Evolutionary conservation across 2,113 vertebrate genomes (phyloP).

Genomic region (Anoplopoma fimbria): DNA sequence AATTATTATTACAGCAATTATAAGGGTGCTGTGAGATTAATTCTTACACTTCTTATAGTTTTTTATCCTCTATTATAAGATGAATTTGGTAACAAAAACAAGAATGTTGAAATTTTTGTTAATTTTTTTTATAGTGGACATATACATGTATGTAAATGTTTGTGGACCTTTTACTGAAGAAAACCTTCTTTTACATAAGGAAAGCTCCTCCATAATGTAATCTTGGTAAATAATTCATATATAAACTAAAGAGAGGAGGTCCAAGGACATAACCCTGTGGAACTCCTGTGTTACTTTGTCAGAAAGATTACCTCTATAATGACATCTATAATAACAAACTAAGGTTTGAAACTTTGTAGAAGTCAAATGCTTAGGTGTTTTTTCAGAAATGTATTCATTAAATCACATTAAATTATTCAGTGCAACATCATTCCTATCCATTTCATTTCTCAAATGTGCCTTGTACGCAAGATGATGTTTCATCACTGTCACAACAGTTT

Average conservation of each 20-base stretch:
- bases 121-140: background rate
- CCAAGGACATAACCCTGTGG: conserved; percentile 1
- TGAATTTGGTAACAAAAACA: background rate
- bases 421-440: background rate
- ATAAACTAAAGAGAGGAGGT: conserved; percentile 7
- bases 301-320: background rate
- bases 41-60: background rate
- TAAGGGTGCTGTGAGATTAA: background rate
- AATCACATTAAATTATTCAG: background rate
- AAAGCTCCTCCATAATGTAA: background rate
- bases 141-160: background rate
- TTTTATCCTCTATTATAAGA: background rate
- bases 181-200: background rate
- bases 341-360: background rate
- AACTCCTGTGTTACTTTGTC: background rate
- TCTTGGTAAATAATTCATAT: background rate
- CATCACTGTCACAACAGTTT: conserved; percentile 19
- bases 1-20: background rate
- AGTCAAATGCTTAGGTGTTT: background rate
- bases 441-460: background rate
- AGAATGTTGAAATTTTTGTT: too few species aligned
- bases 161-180: background rate
- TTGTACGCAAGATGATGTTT: conserved; percentile 1
- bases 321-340: background rate
- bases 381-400: background rate